These are phyloP conservation scores for Scylla paramamosain DNA, from an alignment of 1,140 invertebrate genomes.

Conservation along the genomic window DNA sequence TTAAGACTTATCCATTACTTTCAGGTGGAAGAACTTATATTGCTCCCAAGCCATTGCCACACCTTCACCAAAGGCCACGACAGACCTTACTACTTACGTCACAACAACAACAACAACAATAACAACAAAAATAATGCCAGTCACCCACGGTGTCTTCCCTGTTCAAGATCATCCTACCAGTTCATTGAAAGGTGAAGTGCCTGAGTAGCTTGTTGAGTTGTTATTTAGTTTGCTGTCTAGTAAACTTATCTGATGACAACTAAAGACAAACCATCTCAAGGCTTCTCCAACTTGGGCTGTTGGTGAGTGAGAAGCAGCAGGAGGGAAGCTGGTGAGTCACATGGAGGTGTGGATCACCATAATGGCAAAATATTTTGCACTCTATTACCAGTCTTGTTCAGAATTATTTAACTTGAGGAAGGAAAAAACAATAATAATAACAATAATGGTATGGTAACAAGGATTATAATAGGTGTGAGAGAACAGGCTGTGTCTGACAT, in stretches of 20 bases:
- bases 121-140: conserved; percentile 72
- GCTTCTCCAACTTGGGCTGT: too few relatives aligned
- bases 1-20: neutral
- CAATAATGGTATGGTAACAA: too few relatives aligned
- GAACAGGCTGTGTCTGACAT: too few relatives aligned
- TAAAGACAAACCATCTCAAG: neutral
- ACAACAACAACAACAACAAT: conserved; percentile 72
- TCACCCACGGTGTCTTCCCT: conserved; percentile 63
- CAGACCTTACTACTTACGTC: conserved; percentile 66
- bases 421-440: neutral
- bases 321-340: too few relatives aligned
- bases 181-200: conserved; percentile 75
- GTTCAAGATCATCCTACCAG: conserved; percentile 78
- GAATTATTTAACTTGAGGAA: too few relatives aligned
- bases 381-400: too few relatives aligned
- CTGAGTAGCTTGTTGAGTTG: neutral
- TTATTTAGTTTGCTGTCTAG: neutral
- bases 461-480: too few relatives aligned
- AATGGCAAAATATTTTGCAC: too few relatives aligned
- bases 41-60: conserved; percentile 81
- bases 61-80: conserved; percentile 73
- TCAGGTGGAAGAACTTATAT: conserved; percentile 78
- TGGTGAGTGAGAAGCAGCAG: too few relatives aligned
- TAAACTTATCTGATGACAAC: too few relatives aligned
- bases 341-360: too few relatives aligned